These are phyloP conservation scores for Falco concolor DNA, from an alignment of 2,797 vertebrate species.

Conservation along the genomic window DNA sequence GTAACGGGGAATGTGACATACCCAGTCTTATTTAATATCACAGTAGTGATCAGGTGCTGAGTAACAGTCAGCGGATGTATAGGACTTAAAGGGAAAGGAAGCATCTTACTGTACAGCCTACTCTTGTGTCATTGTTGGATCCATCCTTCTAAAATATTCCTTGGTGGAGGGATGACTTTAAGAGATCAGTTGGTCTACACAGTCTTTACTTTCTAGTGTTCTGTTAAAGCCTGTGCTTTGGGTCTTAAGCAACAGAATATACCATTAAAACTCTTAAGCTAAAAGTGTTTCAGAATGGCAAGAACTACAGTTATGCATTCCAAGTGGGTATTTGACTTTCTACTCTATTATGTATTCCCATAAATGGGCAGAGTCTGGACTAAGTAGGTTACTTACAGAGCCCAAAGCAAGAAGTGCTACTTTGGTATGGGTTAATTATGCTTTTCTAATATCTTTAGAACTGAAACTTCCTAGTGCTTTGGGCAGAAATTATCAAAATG, in stretches of 20 bases:
- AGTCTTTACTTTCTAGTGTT: neutral
- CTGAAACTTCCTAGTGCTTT: neutral
- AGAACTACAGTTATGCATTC: neutral
- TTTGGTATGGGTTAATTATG: neutral
- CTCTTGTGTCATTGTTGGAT: neutral
- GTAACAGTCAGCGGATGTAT: neutral
- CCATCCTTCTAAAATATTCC: neutral
- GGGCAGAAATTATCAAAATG: neutral
- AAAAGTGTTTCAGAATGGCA: neutral
- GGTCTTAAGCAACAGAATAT: neutral
- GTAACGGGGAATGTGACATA: neutral
- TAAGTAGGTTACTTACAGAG: neutral
- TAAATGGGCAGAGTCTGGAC: neutral
- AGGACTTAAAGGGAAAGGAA: neutral
- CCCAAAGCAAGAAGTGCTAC: neutral
- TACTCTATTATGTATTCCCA: neutral
- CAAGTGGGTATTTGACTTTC: neutral
- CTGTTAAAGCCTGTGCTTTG: neutral
- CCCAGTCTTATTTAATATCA: neutral
- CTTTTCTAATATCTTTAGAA: neutral
- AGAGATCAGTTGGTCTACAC: neutral
- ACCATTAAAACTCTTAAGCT: neutral
- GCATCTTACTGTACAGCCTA: neutral
- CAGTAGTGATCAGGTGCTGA: conserved; percentile 1
- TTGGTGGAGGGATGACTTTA: neutral